Evolutionary conservation across 1,140 invertebrate genomes (phyloP).

Genomic region (Caerostris darwini): DNA sequence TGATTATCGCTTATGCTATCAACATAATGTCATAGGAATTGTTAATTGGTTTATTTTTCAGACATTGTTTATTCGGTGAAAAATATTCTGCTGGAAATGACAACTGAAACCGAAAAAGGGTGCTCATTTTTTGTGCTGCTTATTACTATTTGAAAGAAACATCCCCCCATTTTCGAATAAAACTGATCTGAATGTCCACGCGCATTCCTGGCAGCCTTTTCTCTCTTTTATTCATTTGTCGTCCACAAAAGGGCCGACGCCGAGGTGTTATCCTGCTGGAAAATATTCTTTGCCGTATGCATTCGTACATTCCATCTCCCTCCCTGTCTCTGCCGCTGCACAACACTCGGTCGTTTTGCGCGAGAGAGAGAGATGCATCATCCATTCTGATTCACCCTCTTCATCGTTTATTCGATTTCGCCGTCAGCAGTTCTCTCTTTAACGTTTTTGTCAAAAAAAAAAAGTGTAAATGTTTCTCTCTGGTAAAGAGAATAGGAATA

Average conservation of each 20-base stretch:
- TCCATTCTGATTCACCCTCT: constrained; percentile 67
- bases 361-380: constrained; percentile 47
- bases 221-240: neutral
- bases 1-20: too few species aligned
- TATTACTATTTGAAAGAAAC: neutral
- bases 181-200: neutral
- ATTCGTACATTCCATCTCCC: constrained; percentile 4
- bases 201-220: neutral
- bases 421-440: constrained; percentile 66
- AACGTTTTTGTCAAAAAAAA: constrained; percentile 66
- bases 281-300: constrained; percentile 2
- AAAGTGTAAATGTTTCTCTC: constrained; percentile 71
- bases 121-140: too few species aligned
- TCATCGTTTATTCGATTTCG: constrained; percentile 74
- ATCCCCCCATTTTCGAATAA: neutral
- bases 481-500: constrained; percentile 62
- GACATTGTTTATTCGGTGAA: neutral
- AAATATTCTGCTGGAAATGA: neutral
- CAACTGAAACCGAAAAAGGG: too few species aligned
- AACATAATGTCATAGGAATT: too few species aligned
- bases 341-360: neutral
- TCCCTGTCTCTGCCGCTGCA: neutral
- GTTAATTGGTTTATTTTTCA: too few species aligned
- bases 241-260: neutral
- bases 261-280: neutral